Evolutionary conservation across 2,797 vertebrate species (phyloP), one percentile per base, ranked within the genome.

Genomic region (Pseudotriccus pelzelni): DNA sequence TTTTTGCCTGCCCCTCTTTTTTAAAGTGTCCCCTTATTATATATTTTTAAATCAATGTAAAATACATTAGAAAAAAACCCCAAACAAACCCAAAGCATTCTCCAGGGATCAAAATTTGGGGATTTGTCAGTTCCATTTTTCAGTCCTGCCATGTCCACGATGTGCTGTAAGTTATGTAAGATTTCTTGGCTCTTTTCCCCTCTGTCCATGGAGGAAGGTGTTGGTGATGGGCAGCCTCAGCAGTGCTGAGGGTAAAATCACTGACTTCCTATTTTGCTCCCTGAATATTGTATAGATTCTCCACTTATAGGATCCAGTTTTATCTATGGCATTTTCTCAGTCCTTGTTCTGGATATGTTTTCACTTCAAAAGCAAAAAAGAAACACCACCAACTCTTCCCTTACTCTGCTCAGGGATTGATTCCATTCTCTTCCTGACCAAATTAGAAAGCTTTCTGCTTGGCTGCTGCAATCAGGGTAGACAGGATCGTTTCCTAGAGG

Each of bases 401-500:
- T 81, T 1, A 0, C 18, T 58, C 28, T 66, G 46, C 27, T 34
- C 20, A 68, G 23, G 32, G 39, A 39, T 41, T 64, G 73, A 68
- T 86, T 75, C 28, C 59, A 27, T 90, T 93, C 67, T 53, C 55
- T 89, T 85, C 27, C 34, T 0, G 2, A 52, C 18, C 34, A 63
- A 60, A 75, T 79, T 34, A 75, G 55, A 78, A 52, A 69, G 90
- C 56, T 92, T 94, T 97, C 89, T 89, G 79, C 5, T 14, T 75
- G 95, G 88, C 46, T 87, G 78, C 53, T 78, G 91, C 85, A 96
- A 85, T 94, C 73, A 72, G 0, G 58, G 23, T 46, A 93, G 70
- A 72, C 34, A 73, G 60, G 87, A 66, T 83, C 4, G 0, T 94
- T 95, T 95, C 92, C 89, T 93, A 74, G 91, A 91, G 91, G 85